Conservation (phyloP, 2,888 invertebrate species). For the Cantharis flavilabris region DNA sequence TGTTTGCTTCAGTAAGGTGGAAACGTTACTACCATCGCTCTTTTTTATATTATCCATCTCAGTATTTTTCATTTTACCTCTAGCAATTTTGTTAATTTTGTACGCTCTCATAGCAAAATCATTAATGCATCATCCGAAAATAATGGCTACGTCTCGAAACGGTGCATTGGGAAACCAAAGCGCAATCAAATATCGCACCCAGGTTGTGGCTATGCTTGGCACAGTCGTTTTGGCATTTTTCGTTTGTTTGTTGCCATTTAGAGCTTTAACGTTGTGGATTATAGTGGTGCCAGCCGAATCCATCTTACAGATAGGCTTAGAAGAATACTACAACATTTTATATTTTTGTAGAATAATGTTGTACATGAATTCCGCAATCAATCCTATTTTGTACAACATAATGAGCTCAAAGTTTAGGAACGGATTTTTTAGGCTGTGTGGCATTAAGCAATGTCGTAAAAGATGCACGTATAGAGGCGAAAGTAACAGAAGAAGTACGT, state of each 20-base stretch:
- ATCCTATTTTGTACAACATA: conserved; percentile 89
- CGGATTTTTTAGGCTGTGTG: conserved; percentile 73
- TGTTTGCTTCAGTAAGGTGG: conserved; percentile 80
- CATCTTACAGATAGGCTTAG: conserved; percentile 69
- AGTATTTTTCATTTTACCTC: conserved; percentile 83
- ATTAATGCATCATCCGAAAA: conserved; percentile 76
- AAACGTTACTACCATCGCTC: conserved; percentile 75
- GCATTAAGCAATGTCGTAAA: conserved; percentile 49
- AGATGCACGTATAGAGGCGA: conserved; percentile 54
- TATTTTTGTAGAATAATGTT: conserved; percentile 87
- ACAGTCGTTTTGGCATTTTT: conserved; percentile 91
- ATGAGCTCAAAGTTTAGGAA: conserved; percentile 91
- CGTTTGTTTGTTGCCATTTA: conserved; percentile 85
- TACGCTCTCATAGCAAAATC: conserved; percentile 87
- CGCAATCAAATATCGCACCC: conserved; percentile 74
- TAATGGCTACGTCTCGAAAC: conserved; percentile 65
- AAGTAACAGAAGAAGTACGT: conserved; percentile 68
- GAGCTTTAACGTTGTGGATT: conserved; percentile 86
- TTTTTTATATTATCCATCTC: conserved; percentile 82
- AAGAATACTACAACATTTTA: conserved; percentile 80
- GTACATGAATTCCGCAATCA: conserved; percentile 88
- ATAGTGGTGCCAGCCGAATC: conserved; percentile 74
- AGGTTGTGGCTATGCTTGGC: conserved; percentile 86
- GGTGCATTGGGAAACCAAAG: conserved; percentile 58
- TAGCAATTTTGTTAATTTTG: conserved; percentile 77